Evolutionary conservation across 2,113 vertebrate species (phyloP).

Genomic region (Corythoichthys haematopterus): DNA sequence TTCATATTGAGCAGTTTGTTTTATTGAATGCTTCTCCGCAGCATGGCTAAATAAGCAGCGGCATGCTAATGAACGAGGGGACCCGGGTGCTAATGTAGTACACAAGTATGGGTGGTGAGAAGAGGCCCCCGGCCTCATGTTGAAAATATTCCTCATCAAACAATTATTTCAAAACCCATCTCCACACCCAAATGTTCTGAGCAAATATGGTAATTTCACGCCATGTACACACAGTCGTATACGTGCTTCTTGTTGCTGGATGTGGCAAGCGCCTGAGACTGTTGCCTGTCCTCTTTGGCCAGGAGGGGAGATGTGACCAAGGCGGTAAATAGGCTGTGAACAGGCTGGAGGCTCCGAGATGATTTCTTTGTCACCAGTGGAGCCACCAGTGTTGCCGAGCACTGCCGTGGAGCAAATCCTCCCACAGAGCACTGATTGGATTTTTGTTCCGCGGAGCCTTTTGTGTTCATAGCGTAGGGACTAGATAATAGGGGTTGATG

Average conservation of each 20-base stretch:
- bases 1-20: slow-evolving; percentile 68
- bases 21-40: slow-evolving; percentile 64
- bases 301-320: slow-evolving; percentile 55
- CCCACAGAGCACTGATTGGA: slow-evolving; percentile 69
- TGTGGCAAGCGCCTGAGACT: slow-evolving; percentile 58
- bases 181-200: slow-evolving; percentile 41
- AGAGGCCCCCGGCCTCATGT: slow-evolving; percentile 12
- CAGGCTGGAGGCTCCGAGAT: slow-evolving; percentile 66
- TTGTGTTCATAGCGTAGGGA: slow-evolving; percentile 72
- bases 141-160: slow-evolving; percentile 64
- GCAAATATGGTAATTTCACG: slow-evolving; percentile 70
- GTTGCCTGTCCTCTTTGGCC: slow-evolving; percentile 54
- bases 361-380: slow-evolving; percentile 72
- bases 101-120: slow-evolving; percentile 35
- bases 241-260: slow-evolving; percentile 62
- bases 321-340: slow-evolving; percentile 70
- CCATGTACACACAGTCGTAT: slow-evolving; percentile 61
- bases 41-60: slow-evolving; percentile 68
- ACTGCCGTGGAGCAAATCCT: slow-evolving; percentile 72
- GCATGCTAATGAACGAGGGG: slow-evolving; percentile 70
- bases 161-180: slow-evolving; percentile 62
- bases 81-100: slow-evolving; percentile 61
- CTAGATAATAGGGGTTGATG: slow-evolving; percentile 73
- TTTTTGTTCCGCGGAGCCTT: slow-evolving; percentile 74
- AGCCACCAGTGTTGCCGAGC: slow-evolving; percentile 70